Base-by-base conservation (phyloP, 2,888 invertebrate species). In the Volucella bombylans region DNA sequence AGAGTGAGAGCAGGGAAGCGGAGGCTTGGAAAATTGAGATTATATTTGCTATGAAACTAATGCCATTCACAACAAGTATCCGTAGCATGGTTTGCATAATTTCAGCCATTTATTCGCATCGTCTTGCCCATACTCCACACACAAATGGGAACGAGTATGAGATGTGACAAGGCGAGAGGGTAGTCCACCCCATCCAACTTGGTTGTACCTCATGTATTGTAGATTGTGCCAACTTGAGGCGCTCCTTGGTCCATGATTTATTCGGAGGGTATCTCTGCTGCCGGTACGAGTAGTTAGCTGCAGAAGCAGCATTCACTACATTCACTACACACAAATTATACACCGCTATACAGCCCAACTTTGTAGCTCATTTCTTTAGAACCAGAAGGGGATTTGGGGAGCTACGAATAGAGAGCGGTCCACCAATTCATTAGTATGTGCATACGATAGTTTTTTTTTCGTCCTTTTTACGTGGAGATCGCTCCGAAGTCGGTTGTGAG, bases 11-110 rank as follows among this genome's bases (percentile, higher is more conserved):
- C 15, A 0, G 11, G 23, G 52, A 39, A 38, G 38, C n/a, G 10
- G 18, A 57, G 49, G 54, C n/a, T 47, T 77, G 76, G 47, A 77
- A 85, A 81, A 76, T 85, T 85, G 85, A 81, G 85, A 85, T 85
- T 81, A 85, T 85, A 85, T 85, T 85, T 85, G 76, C 85, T 85
- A 85, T 81, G 85, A 85, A 85, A 85, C 85, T 85, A 85, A 85
- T 85, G 85, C 81, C 81, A 81, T 85, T 81, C 81, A 85, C 85
- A 85, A 80, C 85, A 85, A 85, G 85, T 85, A 85, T 82, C 86
- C 78, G 77, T 82, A 86, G 43, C 77, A 69, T 86, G 86, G 86
- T 82, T 86, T 86, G 86, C 86, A 86, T 86, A 86, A 86, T 82
- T 82, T 82, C 73, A 73, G 82, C 77, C 82, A 86, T 69, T 82